Evolutionary conservation across 1,140 invertebrate species (phyloP).

Genomic region (Trichoplusia ni): DNA sequence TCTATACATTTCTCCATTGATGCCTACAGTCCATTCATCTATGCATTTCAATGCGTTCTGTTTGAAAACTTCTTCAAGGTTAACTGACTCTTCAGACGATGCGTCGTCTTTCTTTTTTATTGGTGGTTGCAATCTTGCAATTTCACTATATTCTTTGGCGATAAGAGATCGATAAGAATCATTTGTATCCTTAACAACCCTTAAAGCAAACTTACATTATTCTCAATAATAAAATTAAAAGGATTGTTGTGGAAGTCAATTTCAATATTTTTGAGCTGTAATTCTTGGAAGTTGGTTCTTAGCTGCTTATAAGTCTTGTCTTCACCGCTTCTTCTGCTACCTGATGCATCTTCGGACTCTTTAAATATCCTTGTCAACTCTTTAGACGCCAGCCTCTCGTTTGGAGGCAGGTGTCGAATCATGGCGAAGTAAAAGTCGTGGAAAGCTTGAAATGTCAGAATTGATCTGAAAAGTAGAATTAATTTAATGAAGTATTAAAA

Average conservation of each 20-base stretch:
- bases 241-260: slow-evolving; percentile 75
- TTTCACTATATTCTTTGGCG: slow-evolving; percentile 64
- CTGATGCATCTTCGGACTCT: slow-evolving; percentile 59
- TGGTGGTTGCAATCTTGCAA: slow-evolving; percentile 57
- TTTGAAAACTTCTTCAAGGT: slow-evolving; percentile 62
- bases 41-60: slow-evolving; percentile 69
- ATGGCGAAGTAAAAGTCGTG: slow-evolving; percentile 82
- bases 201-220: slow-evolving; percentile 72
- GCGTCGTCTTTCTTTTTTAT: slow-evolving; percentile 63
- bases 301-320: slow-evolving; percentile 68
- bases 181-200: slow-evolving; percentile 68
- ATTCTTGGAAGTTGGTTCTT: slow-evolving; percentile 58
- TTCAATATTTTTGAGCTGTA: slow-evolving; percentile 66
- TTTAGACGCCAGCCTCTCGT: slow-evolving; percentile 65
- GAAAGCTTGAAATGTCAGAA: slow-evolving; percentile 78
- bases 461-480: slow-evolving; percentile 54
- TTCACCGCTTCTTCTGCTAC: slow-evolving; percentile 62
- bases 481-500: slow-evolving; percentile 6
- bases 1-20: slow-evolving; percentile 81
- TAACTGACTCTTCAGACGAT: slow-evolving; percentile 54
- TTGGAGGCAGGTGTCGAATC: slow-evolving; percentile 64
- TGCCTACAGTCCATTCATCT: slow-evolving; percentile 81
- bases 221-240: slow-evolving; percentile 66
- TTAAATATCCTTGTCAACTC: slow-evolving; percentile 64
- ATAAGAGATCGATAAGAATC: slow-evolving; percentile 64